Evolutionary conservation across 1,140 invertebrate genomes (phyloP).

Genomic region (Diuraphis noxia): DNA sequence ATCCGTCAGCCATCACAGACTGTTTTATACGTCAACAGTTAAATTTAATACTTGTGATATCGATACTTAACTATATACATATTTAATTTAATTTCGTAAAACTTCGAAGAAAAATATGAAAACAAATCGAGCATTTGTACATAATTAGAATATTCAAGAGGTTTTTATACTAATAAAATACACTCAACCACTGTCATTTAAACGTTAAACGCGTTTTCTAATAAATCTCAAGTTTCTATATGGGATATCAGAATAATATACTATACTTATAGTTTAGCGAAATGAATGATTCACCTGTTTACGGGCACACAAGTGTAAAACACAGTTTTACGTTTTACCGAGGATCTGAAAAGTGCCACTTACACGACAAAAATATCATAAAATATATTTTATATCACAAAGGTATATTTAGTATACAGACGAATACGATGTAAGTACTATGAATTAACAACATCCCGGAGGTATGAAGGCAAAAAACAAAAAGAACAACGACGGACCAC

Average conservation of each 20-base stretch:
- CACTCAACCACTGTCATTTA: no score
- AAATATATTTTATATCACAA: neutral
- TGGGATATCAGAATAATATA: neutral
- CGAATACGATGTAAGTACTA: neutral
- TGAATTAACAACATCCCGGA: neutral
- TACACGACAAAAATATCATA: neutral
- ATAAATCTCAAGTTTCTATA: neutral
- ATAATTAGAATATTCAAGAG: neutral
- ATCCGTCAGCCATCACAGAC: no score
- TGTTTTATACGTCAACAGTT: neutral
- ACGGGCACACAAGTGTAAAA: neutral
- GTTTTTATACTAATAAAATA: neutral
- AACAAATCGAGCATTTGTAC: no score
- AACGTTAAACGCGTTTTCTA: neutral
- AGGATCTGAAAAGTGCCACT: neutral
- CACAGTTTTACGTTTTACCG: neutral
- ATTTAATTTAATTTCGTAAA: neutral
- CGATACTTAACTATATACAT: neutral
- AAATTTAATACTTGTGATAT: neutral
- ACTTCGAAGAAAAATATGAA: no score
- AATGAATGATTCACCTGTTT: neutral
- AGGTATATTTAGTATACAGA: neutral
- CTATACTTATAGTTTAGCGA: neutral
- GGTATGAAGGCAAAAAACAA: neutral
- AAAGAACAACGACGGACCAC: neutral